phyloP scores from a whole-genome alignment of 2,797 vertebrate genomes.

The Heteromormyrus szaboi region DNA sequence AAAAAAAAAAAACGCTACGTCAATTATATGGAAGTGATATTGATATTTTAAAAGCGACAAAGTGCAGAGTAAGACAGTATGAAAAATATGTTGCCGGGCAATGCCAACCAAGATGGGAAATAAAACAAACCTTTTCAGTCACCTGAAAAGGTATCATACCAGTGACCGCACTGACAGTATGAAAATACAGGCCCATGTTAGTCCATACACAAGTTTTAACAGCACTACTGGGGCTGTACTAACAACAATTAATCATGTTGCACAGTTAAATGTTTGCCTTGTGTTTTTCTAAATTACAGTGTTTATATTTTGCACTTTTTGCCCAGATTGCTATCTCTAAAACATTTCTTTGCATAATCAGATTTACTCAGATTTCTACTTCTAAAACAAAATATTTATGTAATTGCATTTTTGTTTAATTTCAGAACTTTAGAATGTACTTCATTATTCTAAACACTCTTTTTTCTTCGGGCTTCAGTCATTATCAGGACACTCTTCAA shows the following conservation, averaged over 20 bases:
- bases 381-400: not conserved
- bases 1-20: not conserved
- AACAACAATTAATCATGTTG: not conserved
- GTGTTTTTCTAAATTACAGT: not conserved
- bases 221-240: not conserved
- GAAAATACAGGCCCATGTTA: not conserved
- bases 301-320: not conserved
- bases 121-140: not conserved
- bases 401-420: not conserved
- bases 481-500: not conserved
- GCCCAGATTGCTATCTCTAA: not conserved
- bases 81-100: not conserved
- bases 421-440: not conserved
- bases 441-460: not conserved
- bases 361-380: not conserved
- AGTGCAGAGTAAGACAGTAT: not conserved
- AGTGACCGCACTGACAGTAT: not conserved
- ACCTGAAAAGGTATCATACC: not conserved
- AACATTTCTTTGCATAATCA: not conserved
- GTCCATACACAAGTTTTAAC: not conserved
- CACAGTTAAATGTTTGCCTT: not conserved
- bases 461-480: not conserved
- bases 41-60: not conserved
- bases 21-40: not conserved
- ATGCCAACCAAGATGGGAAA: not conserved